These are phyloP conservation scores for Myanophis thanlyinensis DNA, from an alignment of 2,113 vertebrate genomes.

Conservation along the genomic window DNA sequence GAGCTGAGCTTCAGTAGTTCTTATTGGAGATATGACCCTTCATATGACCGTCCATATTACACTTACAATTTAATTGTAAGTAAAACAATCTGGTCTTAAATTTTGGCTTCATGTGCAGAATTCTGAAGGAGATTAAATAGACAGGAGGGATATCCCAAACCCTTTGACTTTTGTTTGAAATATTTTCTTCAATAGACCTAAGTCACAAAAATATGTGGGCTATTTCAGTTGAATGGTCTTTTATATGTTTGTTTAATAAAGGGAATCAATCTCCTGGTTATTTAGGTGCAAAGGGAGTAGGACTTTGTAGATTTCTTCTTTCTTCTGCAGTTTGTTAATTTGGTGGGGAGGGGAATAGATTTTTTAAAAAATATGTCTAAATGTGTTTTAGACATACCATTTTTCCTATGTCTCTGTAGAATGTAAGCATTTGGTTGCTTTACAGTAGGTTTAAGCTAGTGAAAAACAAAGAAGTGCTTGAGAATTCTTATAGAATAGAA, in stretches of 20 bases:
- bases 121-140: not conserved
- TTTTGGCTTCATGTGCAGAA: not conserved
- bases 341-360: not conserved
- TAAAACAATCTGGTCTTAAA: not conserved
- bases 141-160: not conserved
- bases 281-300: not conserved
- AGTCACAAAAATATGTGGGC: not conserved
- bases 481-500: too few species aligned
- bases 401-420: too few species aligned
- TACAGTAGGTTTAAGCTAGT: too few species aligned
- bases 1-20: too few species aligned
- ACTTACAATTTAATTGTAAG: not conserved
- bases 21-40: too few species aligned
- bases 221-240: not conserved
- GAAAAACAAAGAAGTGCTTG: not conserved
- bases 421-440: too few species aligned
- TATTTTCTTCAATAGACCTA: not conserved
- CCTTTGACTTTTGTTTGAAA: not conserved
- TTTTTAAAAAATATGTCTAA: too few species aligned
- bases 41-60: too few species aligned
- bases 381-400: too few species aligned
- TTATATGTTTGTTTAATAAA: not conserved
- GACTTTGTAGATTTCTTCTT: not conserved
- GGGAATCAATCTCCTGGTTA: not conserved
- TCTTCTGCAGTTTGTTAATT: not conserved